These are phyloP conservation scores for Austrolebias charrua DNA, from an alignment of 2,797 vertebrate genomes.

Conservation along the genomic window DNA sequence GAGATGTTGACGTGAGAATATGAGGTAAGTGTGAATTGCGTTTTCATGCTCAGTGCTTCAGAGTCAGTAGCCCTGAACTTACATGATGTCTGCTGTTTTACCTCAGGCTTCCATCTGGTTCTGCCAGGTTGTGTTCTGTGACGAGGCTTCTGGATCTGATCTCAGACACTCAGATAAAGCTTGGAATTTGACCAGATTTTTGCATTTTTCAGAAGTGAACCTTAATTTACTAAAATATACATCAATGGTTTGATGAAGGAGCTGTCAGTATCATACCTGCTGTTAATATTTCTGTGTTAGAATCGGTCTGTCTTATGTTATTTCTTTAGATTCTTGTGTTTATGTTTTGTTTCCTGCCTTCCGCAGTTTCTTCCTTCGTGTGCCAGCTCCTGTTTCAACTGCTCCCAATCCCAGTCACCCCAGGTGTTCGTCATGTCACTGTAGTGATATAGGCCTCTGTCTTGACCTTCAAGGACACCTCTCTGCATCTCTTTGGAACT, in stretches of 20 bases:
- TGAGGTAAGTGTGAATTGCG: conserved; percentile 13
- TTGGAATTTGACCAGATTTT: not conserved
- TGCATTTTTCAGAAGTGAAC: not conserved
- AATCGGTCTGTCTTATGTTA: too few relatives aligned
- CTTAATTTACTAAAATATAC: not conserved
- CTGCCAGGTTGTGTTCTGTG: not conserved
- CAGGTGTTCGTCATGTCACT: too few relatives aligned
- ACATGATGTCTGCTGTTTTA: not conserved
- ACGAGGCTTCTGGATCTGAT: not conserved
- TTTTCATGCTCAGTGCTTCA: conserved; percentile 2
- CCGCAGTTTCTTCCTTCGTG: too few relatives aligned
- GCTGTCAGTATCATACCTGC: too few relatives aligned
- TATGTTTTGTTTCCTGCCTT: too few relatives aligned
- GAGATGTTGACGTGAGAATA: conserved; percentile 5
- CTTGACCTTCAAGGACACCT: too few relatives aligned
- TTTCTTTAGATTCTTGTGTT: too few relatives aligned
- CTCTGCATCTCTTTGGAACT: too few relatives aligned
- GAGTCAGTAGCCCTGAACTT: not conserved
- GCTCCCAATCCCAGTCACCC: too few relatives aligned
- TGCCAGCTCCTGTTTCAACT: too few relatives aligned
- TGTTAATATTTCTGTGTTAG: too few relatives aligned
- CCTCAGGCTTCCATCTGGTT: not conserved
- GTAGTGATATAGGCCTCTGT: too few relatives aligned
- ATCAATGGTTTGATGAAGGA: not conserved
- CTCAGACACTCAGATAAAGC: not conserved